Evolutionary conservation across 2,888 invertebrate genomes (phyloP).

Genomic region (Copidosoma aretas): DNA sequence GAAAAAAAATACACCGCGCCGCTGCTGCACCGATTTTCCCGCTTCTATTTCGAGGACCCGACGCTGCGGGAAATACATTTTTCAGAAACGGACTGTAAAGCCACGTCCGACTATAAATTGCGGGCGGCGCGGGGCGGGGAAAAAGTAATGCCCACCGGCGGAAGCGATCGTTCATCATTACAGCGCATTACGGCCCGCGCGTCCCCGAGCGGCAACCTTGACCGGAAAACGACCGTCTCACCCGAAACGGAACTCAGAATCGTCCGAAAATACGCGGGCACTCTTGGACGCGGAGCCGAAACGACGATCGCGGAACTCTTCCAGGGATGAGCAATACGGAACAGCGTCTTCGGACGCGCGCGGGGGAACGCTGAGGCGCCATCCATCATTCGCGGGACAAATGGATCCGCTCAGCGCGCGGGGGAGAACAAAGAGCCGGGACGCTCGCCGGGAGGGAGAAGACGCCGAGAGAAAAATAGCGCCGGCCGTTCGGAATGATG

Average conservation of each 20-base stretch:
- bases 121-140: not conserved
- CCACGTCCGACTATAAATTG: conserved; percentile 24
- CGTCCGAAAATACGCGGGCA: too few species aligned
- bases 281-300: too few species aligned
- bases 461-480: conserved; percentile 41
- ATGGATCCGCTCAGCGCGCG: not conserved
- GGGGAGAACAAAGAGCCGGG: not conserved
- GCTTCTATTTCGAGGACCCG: too few species aligned
- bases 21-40: too few species aligned
- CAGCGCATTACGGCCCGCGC: not conserved
- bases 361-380: not conserved
- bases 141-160: conserved; percentile 1
- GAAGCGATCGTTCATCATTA: conserved; percentile 20
- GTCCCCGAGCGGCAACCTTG: too few species aligned
- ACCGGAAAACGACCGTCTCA: too few species aligned
- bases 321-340: too few species aligned
- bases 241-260: too few species aligned
- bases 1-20: too few species aligned
- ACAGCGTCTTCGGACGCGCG: too few species aligned
- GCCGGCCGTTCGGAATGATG: conserved; percentile 43
- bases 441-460: not conserved
- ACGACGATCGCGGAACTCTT: too few species aligned
- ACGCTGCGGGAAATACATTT: conserved; percentile 4
- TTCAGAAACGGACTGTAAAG: conserved; percentile 31
- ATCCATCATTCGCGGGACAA: conserved; percentile 5